Evolutionary conservation across 1,140 invertebrate genomes (phyloP).

Genomic region (Drepana arcuata): DNA sequence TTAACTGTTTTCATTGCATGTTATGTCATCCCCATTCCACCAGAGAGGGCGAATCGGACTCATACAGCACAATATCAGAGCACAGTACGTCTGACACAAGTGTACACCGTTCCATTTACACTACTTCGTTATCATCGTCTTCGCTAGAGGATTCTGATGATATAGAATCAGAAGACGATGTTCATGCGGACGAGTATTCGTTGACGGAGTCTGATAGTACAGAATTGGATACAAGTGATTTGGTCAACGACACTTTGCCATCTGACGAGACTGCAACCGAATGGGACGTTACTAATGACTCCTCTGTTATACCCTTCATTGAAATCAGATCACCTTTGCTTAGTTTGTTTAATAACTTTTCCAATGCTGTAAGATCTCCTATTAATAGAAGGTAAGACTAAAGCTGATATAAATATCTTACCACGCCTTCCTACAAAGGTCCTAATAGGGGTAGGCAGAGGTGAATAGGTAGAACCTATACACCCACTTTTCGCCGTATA

Average conservation of each 20-base stretch:
- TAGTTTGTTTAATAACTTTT: not conserved
- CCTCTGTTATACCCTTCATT: slow-evolving; percentile 13
- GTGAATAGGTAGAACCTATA: too few species aligned
- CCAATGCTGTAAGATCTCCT: too few species aligned
- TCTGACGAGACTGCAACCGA: slow-evolving; percentile 20
- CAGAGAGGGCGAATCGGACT: slow-evolving; percentile 16
- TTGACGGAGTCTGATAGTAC: not conserved
- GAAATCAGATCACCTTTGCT: not conserved
- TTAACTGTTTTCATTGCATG: not conserved
- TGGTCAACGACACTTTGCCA: too few species aligned
- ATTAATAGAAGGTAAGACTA: too few species aligned
- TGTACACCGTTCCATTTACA: slow-evolving; percentile 7
- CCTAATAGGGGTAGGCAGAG: too few species aligned
- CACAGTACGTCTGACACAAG: slow-evolving; percentile 39
- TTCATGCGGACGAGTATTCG: too few species aligned
- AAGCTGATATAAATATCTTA: too few species aligned
- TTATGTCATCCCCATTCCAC: not conserved
- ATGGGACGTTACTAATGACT: slow-evolving; percentile 31
- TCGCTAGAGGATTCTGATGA: too few species aligned
- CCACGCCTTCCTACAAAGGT: too few species aligned
- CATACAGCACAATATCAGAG: slow-evolving; percentile 35
- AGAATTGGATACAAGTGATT: not conserved
- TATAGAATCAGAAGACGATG: too few species aligned
- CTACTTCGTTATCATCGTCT: too few species aligned
- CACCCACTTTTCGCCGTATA: too few species aligned